Conservation (phyloP, 1,140 invertebrate species). For the Orchesella cincta region DNA sequence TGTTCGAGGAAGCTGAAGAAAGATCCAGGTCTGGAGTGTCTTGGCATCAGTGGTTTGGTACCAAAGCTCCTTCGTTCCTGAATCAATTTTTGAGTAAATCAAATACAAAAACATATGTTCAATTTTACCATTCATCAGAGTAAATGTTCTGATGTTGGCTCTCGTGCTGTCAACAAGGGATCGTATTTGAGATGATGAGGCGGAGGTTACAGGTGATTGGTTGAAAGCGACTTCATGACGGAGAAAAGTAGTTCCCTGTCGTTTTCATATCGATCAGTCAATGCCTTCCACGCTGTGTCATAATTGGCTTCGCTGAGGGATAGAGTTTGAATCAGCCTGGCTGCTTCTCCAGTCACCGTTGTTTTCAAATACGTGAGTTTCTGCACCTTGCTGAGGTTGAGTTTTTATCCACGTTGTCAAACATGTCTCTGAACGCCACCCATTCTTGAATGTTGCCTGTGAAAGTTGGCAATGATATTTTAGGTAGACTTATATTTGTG, state of each 20-base stretch:
- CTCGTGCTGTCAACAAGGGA: no score
- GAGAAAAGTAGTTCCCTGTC: neutral
- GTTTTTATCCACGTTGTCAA: slow-evolving; percentile 6
- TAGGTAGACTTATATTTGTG: neutral
- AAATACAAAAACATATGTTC: no score
- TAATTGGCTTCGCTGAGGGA: neutral
- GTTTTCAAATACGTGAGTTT: neutral
- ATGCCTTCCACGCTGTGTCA: neutral
- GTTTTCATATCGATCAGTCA: neutral
- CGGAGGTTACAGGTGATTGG: no score
- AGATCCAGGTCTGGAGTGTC: no score
- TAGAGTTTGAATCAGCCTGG: neutral
- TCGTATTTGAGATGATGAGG: no score
- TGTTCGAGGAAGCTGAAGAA: no score
- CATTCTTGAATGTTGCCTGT: neutral
- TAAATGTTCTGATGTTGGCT: no score
- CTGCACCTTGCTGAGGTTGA: neutral
- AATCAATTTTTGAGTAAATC: no score
- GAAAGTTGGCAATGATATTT: neutral
- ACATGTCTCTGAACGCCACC: neutral
- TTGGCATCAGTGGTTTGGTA: no score
- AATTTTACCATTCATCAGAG: no score
- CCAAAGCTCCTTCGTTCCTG: no score
- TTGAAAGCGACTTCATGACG: no score
- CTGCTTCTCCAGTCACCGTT: neutral